These are phyloP conservation scores for Venustoraphidia nigricollis DNA, from an alignment of 2,888 invertebrate species.

Conservation along the genomic window DNA sequence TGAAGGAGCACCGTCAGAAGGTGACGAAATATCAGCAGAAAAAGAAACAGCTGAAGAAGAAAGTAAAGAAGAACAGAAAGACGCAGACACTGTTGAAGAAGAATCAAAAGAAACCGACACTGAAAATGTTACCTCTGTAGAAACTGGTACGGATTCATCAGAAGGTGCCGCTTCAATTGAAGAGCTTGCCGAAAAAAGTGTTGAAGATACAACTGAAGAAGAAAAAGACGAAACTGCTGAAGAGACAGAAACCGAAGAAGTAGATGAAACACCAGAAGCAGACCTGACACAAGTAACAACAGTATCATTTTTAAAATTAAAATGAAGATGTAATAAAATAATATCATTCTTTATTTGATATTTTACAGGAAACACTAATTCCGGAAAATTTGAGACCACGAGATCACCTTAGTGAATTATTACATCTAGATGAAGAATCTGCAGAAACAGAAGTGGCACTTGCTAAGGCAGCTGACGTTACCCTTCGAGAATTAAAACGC, in stretches of 20 bases:
- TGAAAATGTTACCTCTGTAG: constrained; percentile 16
- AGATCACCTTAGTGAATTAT: constrained; percentile 62
- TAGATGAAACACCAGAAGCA: constrained; percentile 25
- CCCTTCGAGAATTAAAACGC: constrained; percentile 71
- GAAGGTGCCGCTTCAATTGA: constrained; percentile 18
- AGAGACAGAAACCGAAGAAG: constrained; percentile 14
- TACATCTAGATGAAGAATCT: constrained; percentile 64
- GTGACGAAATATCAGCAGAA: constrained; percentile 12
- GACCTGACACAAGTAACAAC: constrained; percentile 24
- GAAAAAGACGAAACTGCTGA: constrained; percentile 3
- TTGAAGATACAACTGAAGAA: constrained; percentile 15
- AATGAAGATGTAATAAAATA: constrained; percentile 1
- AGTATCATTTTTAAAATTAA: neutral
- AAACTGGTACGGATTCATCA: constrained; percentile 10
- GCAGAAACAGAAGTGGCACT: constrained; percentile 53
- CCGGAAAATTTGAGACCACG: constrained; percentile 64
- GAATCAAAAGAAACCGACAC: constrained; percentile 13
- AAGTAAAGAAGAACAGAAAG: constrained; percentile 11
- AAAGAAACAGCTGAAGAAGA: constrained; percentile 10
- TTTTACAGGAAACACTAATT: constrained; percentile 50
- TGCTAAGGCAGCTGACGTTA: constrained; percentile 57
- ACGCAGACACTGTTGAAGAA: constrained; percentile 10
- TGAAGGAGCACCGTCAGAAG: constrained; percentile 13
- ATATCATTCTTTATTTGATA: neutral
- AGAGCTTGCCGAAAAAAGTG: constrained; percentile 10